A percentile compares a stretch with the other conserved stretches of the same genome.
Conservation (phyloP, 1,140 invertebrate species). For the Melanaphis sacchari region DNA sequence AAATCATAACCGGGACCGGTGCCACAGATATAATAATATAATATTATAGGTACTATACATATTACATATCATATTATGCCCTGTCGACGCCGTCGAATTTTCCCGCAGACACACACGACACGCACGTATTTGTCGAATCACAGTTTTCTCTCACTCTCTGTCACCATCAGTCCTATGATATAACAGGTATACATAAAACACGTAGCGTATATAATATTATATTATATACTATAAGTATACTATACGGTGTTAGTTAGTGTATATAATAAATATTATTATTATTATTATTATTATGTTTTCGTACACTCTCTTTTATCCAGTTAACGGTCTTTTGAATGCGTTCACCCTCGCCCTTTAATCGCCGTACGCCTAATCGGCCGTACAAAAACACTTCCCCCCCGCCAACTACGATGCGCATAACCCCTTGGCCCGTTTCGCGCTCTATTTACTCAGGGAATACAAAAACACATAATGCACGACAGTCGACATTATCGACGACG, state of each 20-base stretch:
- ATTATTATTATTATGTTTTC: slow-evolving; percentile 50
- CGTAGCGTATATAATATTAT: neutral
- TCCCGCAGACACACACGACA: neutral
- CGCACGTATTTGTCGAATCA: neutral
- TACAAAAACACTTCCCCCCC: slow-evolving; percentile 44
- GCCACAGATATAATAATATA: neutral
- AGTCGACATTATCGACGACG: neutral
- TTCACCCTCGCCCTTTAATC: slow-evolving; percentile 51
- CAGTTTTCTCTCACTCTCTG: neutral
- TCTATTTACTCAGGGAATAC: slow-evolving; percentile 21
- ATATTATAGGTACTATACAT: too few species aligned
- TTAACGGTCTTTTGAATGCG: slow-evolving; percentile 53
- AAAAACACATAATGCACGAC: neutral
- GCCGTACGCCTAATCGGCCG: slow-evolving; percentile 55
- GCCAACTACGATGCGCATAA: neutral
- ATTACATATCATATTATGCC: neutral
- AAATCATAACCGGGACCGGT: neutral
- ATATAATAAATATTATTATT: slow-evolving; percentile 1
- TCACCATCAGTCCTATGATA: neutral
- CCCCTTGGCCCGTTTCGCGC: slow-evolving; percentile 41
- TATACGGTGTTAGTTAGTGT: neutral
- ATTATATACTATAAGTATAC: neutral
- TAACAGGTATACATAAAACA: neutral
- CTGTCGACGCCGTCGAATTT: neutral
- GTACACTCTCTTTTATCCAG: slow-evolving; percentile 52